These are phyloP conservation scores for Danaus chrysippus DNA, from an alignment of 2,888 invertebrate species.

Conservation along the genomic window DNA sequence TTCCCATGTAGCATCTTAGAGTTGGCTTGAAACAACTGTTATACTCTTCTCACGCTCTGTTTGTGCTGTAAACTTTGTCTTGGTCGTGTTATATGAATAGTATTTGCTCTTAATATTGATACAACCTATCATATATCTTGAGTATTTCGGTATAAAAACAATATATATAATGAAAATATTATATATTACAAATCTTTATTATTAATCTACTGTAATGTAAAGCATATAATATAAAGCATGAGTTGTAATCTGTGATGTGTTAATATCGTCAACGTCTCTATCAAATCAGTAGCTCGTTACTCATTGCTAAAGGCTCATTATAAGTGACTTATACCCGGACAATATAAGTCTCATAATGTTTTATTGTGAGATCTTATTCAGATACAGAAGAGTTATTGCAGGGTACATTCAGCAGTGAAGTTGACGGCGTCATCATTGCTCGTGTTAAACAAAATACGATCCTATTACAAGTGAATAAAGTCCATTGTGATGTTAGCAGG, in stretches of 20 bases:
- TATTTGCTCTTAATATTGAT: neutral
- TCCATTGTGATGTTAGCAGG: neutral
- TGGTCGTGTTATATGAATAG: constrained; percentile 12
- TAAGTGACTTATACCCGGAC: constrained; percentile 6
- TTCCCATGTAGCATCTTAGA: constrained; percentile 26
- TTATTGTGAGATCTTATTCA: constrained; percentile 22
- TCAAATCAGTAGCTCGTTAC: neutral
- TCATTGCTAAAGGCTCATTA: neutral
- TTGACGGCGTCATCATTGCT: constrained; percentile 4
- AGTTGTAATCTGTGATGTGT: no score
- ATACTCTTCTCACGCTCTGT: constrained; percentile 57
- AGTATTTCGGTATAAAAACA: no score
- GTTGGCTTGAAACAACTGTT: constrained; percentile 33
- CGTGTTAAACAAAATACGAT: constrained; percentile 13
- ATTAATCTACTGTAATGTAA: no score
- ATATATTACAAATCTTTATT: no score
- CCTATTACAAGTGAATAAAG: neutral
- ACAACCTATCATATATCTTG: neutral
- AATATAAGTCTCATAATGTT: constrained; percentile 22
- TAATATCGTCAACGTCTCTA: no score
- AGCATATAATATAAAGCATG: no score
- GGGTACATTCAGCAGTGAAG: constrained; percentile 24
- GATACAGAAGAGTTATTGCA: constrained; percentile 23
- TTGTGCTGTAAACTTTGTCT: constrained; percentile 42
- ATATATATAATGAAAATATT: no score